These are phyloP conservation scores for Chironomus striatipennis DNA, from an alignment of 1,140 invertebrate genomes.

Conservation along the genomic window DNA sequence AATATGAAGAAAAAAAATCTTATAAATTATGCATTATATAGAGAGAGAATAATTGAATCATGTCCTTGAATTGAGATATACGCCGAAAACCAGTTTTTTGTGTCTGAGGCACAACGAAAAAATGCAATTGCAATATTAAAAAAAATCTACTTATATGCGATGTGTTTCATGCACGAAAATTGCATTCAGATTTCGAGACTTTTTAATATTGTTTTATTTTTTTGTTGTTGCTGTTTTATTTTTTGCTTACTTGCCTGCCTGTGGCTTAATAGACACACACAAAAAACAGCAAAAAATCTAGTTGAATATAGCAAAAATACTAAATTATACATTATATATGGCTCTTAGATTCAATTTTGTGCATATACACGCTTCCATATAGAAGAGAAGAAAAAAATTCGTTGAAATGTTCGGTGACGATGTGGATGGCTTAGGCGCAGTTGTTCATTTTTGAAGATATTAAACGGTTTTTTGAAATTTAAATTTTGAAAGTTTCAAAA, in stretches of 20 bases:
- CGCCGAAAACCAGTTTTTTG: constrained; percentile 19
- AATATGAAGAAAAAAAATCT: background rate
- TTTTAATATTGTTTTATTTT: background rate
- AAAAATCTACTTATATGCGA: background rate
- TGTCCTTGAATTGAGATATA: constrained; percentile 22
- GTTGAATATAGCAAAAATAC: background rate
- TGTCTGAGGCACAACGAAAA: background rate
- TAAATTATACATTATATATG: background rate
- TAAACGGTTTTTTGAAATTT: too few species aligned
- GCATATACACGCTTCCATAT: constrained; percentile 4
- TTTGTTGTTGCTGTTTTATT: constrained; percentile 15
- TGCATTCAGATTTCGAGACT: constrained; percentile 17
- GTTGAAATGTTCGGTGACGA: too few species aligned
- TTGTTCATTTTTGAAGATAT: too few species aligned
- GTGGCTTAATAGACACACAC: constrained; percentile 1
- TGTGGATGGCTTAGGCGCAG: too few species aligned
- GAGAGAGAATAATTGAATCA: constrained; percentile 13
- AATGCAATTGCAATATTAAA: background rate
- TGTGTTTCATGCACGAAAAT: constrained; percentile 21
- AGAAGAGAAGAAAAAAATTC: background rate
- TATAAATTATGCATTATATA: background rate
- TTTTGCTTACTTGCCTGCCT: background rate
- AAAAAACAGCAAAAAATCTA: background rate
- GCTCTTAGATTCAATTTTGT: constrained; percentile 4
- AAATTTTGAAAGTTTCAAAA: too few species aligned